Percentiles rank a stretch among this genome's conserved stretches.
These are phyloP conservation scores for Agapetus fuscipes DNA, from an alignment of 2,888 invertebrate genomes.

Conservation along the genomic window DNA sequence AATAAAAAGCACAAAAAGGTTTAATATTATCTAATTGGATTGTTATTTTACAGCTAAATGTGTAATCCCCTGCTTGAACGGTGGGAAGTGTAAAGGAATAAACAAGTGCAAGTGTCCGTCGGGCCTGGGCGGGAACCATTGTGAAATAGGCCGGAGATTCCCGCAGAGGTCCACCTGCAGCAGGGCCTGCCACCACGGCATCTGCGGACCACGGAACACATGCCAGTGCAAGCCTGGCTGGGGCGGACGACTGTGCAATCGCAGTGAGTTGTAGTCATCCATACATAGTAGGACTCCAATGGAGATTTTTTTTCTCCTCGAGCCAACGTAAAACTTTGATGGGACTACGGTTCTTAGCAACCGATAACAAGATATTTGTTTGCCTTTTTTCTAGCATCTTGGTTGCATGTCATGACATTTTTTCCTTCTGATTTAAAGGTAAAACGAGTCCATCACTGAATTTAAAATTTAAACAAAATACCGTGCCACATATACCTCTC, in stretches of 20 bases:
- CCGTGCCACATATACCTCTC: too few species aligned
- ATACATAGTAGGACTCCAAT: background rate
- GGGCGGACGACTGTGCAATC: constrained; percentile 72
- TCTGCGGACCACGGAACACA: constrained; percentile 56
- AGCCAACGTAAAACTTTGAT: too few species aligned
- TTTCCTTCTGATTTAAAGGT: too few species aligned
- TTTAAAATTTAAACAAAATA: too few species aligned
- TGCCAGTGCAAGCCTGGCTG: constrained; percentile 78
- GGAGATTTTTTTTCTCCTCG: too few species aligned
- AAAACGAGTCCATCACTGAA: too few species aligned
- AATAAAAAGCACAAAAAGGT: too few species aligned
- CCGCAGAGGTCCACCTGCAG: constrained; percentile 61
- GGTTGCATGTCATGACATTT: too few species aligned
- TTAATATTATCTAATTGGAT: too few species aligned
- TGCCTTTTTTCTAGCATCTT: too few species aligned
- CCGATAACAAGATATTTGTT: too few species aligned
- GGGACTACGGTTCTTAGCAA: too few species aligned
- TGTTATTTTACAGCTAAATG: constrained; percentile 59
- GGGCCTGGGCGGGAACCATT: constrained; percentile 81
- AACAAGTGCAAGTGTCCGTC: constrained; percentile 83
- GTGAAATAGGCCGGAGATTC: constrained; percentile 73
- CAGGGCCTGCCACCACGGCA: constrained; percentile 68
- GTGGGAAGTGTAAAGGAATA: constrained; percentile 80
- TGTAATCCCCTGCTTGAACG: constrained; percentile 83
- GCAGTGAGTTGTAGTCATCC: constrained; percentile 48